Evolutionary conservation across 2,888 invertebrate genomes (phyloP).

Genomic region (Thecophora atra): DNA sequence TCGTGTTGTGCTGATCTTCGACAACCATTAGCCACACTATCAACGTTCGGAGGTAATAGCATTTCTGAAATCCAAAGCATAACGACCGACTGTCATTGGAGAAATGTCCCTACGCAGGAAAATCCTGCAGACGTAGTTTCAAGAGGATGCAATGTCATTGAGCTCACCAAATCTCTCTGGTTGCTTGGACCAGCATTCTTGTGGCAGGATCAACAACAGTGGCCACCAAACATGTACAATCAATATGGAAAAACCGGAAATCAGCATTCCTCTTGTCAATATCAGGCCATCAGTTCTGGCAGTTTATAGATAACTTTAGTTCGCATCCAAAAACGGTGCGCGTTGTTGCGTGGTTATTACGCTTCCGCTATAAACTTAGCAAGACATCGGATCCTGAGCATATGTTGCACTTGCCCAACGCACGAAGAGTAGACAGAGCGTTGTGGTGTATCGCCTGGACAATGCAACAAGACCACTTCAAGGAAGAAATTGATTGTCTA

Average conservation of each 20-base stretch:
- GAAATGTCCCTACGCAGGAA: slow-evolving; percentile 9
- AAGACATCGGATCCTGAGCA: background rate
- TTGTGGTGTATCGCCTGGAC: background rate
- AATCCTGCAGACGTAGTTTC: slow-evolving; percentile 36
- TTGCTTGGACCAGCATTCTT: slow-evolving; percentile 33
- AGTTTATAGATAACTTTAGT: slow-evolving; percentile 21
- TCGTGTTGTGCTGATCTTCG: background rate
- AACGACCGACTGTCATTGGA: background rate
- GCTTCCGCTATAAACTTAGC: slow-evolving; percentile 3
- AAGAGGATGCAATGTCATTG: slow-evolving; percentile 31
- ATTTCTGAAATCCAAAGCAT: background rate
- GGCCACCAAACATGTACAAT: slow-evolving; percentile 17
- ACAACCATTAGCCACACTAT: background rate
- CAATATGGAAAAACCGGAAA: slow-evolving; percentile 16
- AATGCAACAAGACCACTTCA: background rate
- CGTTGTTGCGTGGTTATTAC: slow-evolving; percentile 20
- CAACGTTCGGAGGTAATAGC: background rate
- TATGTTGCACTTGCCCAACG: background rate
- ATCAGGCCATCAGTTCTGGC: slow-evolving; percentile 2
- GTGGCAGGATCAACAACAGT: background rate
- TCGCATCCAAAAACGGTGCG: slow-evolving; percentile 14
- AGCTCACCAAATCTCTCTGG: slow-evolving; percentile 34
- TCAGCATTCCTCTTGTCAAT: slow-evolving; percentile 19
- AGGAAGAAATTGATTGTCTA: background rate
- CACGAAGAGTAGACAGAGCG: background rate